Conservation (phyloP, 2,113 vertebrate genomes). For the Crocuta crocuta region DNA sequence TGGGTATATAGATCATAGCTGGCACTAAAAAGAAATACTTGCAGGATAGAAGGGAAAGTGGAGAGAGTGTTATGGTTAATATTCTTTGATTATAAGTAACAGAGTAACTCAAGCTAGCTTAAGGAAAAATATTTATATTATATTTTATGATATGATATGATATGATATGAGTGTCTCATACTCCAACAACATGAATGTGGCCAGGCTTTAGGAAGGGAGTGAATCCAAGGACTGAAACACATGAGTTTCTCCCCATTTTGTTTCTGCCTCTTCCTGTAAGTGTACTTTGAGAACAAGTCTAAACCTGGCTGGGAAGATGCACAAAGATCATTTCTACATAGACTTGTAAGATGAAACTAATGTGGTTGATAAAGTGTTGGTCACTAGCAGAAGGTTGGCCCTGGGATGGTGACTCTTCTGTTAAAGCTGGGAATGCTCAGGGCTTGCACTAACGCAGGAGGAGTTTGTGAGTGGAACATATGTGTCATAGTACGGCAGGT, state of each 20-base stretch:
- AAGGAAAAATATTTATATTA: not conserved
- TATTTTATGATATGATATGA: not conserved
- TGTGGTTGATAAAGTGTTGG: not conserved
- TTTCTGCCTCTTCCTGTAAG: not conserved
- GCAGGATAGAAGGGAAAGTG: not conserved
- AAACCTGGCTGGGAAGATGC: not conserved
- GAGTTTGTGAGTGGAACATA: not conserved
- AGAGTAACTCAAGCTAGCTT: not conserved
- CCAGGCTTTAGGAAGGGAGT: not conserved
- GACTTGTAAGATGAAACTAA: not conserved
- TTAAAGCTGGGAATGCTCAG: not conserved
- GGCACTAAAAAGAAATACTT: not conserved
- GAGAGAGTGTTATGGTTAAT: not conserved
- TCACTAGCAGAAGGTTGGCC: not conserved
- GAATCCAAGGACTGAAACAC: not conserved
- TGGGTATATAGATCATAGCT: not conserved
- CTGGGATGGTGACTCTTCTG: not conserved
- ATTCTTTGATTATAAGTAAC: not conserved
- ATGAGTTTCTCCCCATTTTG: not conserved
- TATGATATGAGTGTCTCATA: not conserved
- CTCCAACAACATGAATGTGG: not conserved
- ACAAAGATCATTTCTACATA: not conserved
- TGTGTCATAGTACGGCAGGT: not conserved
- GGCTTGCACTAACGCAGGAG: not conserved
- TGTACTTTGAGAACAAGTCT: not conserved